Evolutionary conservation across 2,797 vertebrate species (phyloP).

Genomic region (Pelodytes ibericus): DNA sequence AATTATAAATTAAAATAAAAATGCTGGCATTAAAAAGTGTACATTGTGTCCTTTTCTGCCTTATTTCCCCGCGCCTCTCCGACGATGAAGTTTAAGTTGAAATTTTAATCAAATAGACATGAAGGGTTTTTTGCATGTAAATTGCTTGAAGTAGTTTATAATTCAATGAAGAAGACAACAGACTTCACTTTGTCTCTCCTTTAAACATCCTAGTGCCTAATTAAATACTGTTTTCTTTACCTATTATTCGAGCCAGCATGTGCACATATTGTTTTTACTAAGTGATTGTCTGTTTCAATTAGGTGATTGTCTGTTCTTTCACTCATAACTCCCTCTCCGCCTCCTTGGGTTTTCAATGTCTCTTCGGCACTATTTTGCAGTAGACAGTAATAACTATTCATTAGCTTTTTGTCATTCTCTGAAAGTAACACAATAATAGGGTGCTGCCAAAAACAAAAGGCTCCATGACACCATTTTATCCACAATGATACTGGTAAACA

Average conservation of each 20-base stretch:
- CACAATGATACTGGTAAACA: too few relatives aligned
- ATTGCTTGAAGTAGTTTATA: slow-evolving; percentile 52
- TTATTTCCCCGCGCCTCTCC: background rate
- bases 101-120: slow-evolving; percentile 43
- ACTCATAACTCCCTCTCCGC: slow-evolving; percentile 39
- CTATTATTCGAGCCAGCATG: slow-evolving; percentile 54
- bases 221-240: slow-evolving; percentile 57
- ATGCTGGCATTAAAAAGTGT: too few relatives aligned
- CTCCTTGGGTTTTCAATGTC: slow-evolving; percentile 14
- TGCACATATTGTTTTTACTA: slow-evolving; percentile 57
- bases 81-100: slow-evolving; percentile 26
- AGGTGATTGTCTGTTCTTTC: slow-evolving; percentile 54
- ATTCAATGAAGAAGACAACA: slow-evolving; percentile 52
- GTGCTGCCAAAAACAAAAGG: too few relatives aligned
- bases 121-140: slow-evolving; percentile 51
- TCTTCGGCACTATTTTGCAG: slow-evolving; percentile 5
- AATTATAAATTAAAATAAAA: too few relatives aligned
- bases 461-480: too few relatives aligned
- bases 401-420: slow-evolving; percentile 26
- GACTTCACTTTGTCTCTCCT: slow-evolving; percentile 52
- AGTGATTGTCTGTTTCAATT: slow-evolving; percentile 58
- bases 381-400: slow-evolving; percentile 26
- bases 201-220: slow-evolving; percentile 54
- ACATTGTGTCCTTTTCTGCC: background rate
- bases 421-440: background rate